Base-by-base conservation (phyloP, 2,888 invertebrate species). In the Drosophila flavopinicola region DNA sequence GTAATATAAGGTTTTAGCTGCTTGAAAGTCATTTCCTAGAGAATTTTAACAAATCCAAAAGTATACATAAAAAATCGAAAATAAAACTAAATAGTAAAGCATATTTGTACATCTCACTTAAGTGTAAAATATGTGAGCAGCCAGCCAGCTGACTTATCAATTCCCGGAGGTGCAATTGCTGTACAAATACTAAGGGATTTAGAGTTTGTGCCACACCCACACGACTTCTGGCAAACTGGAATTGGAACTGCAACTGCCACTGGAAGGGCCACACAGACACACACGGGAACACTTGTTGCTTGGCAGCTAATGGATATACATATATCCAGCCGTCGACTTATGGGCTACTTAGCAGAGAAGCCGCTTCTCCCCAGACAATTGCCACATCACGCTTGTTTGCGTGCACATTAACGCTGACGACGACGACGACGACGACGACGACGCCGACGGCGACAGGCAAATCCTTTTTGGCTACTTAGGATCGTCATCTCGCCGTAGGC, bases 331-430 rank as follows among this genome's bases (percentile, higher is more conserved):
- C 86, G 80, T 78, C 72, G 68, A 60, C 61, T 57, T 56, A 64
- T 39, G 54, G 72, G 72, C 85, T 78, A 68, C 78, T 83, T 79
- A 75, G 58, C 37, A 51, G 47, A 66, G 37, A 65, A 15, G 39
- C 25, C 42, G 37, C 48, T 52, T 49, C 60, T 73, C 75, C 72
- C 72, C 75, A 82, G 82, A 85, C 85, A 82, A 85, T 85, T 87
- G 86, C 80, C 77, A 75, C 66, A 83, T 83, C 86, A 87, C 82
- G 86, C 86, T 87, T 84, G 84, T 84, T 84, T 84, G 84, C 86
- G 56, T 60, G 77, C 84, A 86, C 83, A 84, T 87, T 84, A 83
- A 82, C 85, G 79, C 61, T 27, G 70, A 56, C 77, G 78, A 53
- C 68, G 66, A 41, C 38, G 67, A 45, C 33, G 65, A n/a, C n/a